Conservation (phyloP, 2,113 vertebrate species). For the Semicossyphus pulcher region DNA sequence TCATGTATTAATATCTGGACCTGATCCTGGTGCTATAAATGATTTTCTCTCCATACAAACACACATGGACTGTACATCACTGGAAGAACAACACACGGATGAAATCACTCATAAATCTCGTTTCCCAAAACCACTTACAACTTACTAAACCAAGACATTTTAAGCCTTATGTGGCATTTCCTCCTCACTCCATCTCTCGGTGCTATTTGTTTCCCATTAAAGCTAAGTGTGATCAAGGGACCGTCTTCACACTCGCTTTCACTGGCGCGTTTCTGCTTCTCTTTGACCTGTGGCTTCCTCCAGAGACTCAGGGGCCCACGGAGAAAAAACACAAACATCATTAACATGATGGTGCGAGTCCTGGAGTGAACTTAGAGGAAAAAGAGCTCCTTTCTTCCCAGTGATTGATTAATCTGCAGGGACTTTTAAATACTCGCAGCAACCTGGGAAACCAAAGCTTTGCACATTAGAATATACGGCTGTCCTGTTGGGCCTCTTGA, state of each 20-base stretch:
- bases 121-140: neutral
- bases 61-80: neutral
- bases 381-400: constrained; percentile 49
- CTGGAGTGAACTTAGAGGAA: constrained; percentile 41
- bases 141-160: constrained; percentile 25
- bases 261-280: constrained; percentile 3
- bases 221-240: constrained; percentile 5
- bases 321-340: constrained; percentile 55
- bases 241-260: neutral
- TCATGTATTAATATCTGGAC: constrained; percentile 8
- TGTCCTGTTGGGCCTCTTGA: neutral
- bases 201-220: constrained; percentile 27
- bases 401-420: constrained; percentile 45
- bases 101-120: constrained; percentile 21
- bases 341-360: constrained; percentile 46
- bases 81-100: constrained; percentile 14
- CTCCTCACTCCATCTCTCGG: neutral
- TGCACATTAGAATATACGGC: neutral
- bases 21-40: neutral
- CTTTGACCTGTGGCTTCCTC: constrained; percentile 34
- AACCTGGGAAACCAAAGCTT: constrained; percentile 22
- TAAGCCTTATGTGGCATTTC: constrained; percentile 20
- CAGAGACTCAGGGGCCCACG: constrained; percentile 29
- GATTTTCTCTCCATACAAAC: neutral
- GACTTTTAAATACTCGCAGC: constrained; percentile 34